Evolutionary conservation across 2,888 invertebrate genomes (phyloP), one percentile per base, ranked within the genome.

Genomic region (Mesorhabditis belari): DNA sequence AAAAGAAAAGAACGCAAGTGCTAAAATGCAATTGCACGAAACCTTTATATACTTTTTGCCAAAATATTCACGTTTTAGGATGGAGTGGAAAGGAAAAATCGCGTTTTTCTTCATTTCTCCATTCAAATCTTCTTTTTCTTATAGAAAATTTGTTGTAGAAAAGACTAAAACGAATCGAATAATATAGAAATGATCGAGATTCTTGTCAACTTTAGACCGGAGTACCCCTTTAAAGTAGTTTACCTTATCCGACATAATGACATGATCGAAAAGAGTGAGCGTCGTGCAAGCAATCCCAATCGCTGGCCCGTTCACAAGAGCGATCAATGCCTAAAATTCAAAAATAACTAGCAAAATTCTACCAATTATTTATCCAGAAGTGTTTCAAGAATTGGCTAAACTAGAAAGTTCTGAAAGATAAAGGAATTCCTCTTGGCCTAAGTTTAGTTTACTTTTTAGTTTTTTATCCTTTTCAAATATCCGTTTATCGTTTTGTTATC

Each of bases 281-380:
- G 88, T 87, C 0, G 95, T 95, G 3, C 88, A 88, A 44, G 88
- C 88, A 70, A 95, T 88, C n/a, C 95, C 95, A 70, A 95, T 87
- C n/a, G 92, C 91, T 49, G 92, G 93, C 0, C 95, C 95, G 85
- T 95, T 95, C 0, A 95, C 88, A 58, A 93, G 84, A 19, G 89
- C 90, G 66, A 94, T 85, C 28, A 96, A 81, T 26, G 92, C 83
- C 83, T 96, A 35, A 35, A 35, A 35, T n/a, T n/a, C n/a, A n/a
- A n/a, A n/a, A n/a, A n/a, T n/a, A n/a, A n/a, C n/a, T n/a, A n/a
- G n/a, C n/a, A n/a, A n/a, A n/a, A n/a, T n/a, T n/a, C n/a, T n/a
- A n/a, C n/a, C n/a, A n/a, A n/a, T n/a, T n/a, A n/a, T n/a, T n/a
- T n/a, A n/a, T n/a, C n/a, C n/a, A n/a, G n/a, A n/a, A n/a, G n/a